A percentile compares a stretch with the other conserved stretches of the same genome.
Conservation (phyloP, 2,888 invertebrate species). For the Drosophila nigricruria region DNA sequence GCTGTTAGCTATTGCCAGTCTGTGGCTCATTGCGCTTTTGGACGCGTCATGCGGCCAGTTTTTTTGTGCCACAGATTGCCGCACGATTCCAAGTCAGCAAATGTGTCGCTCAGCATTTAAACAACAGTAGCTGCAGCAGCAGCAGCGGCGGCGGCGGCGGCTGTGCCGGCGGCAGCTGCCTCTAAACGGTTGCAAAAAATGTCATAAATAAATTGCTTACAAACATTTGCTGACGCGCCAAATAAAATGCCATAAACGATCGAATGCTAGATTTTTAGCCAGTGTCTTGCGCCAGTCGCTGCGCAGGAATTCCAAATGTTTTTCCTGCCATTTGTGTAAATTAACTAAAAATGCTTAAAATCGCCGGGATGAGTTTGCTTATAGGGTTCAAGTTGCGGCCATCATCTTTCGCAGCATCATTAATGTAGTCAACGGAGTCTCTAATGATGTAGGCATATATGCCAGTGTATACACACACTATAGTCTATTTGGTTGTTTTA, state of each 20-base stretch:
- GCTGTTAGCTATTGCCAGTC: slow-evolving; percentile 68
- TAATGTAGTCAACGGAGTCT: slow-evolving; percentile 46
- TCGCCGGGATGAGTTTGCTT: slow-evolving; percentile 78
- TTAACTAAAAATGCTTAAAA: slow-evolving; percentile 84
- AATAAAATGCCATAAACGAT: slow-evolving; percentile 84
- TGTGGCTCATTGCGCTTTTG: slow-evolving; percentile 71
- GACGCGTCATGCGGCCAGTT: slow-evolving; percentile 80
- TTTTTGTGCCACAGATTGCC: slow-evolving; percentile 81
- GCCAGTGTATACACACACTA: slow-evolving; percentile 21
- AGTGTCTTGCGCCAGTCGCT: slow-evolving; percentile 46
- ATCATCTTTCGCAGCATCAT: slow-evolving; percentile 62
- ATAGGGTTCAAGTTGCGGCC: slow-evolving; percentile 71
- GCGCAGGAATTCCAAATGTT: slow-evolving; percentile 79
- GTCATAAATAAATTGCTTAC: slow-evolving; percentile 82
- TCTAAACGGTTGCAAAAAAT: slow-evolving; percentile 71
- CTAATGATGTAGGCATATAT: slow-evolving; percentile 49
- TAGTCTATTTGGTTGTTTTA: slow-evolving; percentile 9
- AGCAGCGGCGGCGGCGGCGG: slow-evolving; percentile 12
- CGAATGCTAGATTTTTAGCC: slow-evolving; percentile 79
- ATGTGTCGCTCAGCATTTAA: slow-evolving; percentile 80
- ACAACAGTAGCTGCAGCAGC: slow-evolving; percentile 52
- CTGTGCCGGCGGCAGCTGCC: slow-evolving; percentile 17
- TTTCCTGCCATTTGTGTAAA: slow-evolving; percentile 78
- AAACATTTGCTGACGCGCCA: slow-evolving; percentile 82
- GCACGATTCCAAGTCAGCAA: slow-evolving; percentile 79